Evolutionary conservation across 2,797 vertebrate genomes (phyloP).

Genomic region (Hydrocynus forskahlii): DNA sequence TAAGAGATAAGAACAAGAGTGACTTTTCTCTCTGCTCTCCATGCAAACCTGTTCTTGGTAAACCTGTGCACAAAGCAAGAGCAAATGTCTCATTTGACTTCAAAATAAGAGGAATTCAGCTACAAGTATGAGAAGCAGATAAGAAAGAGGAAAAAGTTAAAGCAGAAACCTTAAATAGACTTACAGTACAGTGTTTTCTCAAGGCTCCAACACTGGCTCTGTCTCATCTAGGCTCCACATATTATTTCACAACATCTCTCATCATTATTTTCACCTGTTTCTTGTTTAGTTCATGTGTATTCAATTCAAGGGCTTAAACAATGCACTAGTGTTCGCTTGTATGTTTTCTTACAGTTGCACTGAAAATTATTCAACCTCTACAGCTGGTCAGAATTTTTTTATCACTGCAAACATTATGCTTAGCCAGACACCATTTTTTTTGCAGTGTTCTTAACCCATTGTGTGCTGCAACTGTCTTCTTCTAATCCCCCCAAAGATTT

Average conservation of each 20-base stretch:
- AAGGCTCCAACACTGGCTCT: background rate
- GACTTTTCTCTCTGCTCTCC: background rate
- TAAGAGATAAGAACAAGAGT: constrained; percentile 19
- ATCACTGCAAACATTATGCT: background rate
- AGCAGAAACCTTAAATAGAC: background rate
- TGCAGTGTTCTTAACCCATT: background rate
- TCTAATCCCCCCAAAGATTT: background rate
- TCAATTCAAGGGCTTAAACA: background rate
- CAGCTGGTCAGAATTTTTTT: no score
- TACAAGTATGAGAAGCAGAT: background rate
- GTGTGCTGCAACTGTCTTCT: no score
- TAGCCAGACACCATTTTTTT: background rate
- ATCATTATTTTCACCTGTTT: background rate
- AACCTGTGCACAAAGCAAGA: background rate
- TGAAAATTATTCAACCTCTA: no score
- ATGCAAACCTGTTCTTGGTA: background rate
- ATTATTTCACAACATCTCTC: background rate
- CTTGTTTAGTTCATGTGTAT: background rate
- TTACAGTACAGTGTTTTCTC: background rate
- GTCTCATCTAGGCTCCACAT: background rate
- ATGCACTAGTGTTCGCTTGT: no score
- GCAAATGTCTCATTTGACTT: background rate
- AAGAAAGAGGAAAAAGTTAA: background rate
- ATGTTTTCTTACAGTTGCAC: no score
- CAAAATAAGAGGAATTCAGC: background rate